Evolutionary conservation across 2,888 invertebrate species (phyloP).

Genomic region (Trachelus iudaicus): DNA sequence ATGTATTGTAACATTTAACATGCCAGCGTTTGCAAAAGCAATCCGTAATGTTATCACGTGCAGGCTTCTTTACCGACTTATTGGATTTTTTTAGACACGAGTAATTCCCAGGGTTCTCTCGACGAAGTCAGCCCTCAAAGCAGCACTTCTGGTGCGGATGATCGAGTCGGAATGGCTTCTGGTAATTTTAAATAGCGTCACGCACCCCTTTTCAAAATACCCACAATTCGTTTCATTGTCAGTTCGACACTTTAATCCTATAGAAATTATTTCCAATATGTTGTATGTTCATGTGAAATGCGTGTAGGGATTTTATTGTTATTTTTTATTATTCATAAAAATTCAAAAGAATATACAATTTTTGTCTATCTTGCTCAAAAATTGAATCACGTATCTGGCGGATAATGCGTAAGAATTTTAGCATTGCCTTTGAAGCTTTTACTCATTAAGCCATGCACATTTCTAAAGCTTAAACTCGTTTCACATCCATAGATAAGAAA

Average conservation of each 20-base stretch:
- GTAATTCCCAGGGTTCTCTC: neutral
- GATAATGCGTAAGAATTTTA: no score
- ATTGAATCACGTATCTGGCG: neutral
- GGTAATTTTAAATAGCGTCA: neutral
- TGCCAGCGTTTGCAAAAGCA: no score
- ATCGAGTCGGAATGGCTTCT: neutral
- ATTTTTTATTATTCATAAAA: neutral
- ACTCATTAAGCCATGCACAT: neutral
- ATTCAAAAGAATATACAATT: neutral
- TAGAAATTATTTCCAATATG: neutral
- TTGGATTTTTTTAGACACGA: neutral
- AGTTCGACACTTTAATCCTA: neutral
- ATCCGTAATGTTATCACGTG: no score
- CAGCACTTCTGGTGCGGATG: neutral
- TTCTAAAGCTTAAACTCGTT: neutral
- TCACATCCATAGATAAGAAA: neutral
- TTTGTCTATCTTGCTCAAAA: neutral
- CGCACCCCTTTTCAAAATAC: neutral
- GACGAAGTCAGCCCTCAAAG: neutral
- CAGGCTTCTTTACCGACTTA: no score
- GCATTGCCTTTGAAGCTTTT: neutral
- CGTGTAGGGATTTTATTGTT: neutral
- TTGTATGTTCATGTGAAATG: neutral
- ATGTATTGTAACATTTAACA: neutral
- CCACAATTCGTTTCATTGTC: neutral